These are phyloP conservation scores for Pteria penguin DNA, from an alignment of 2,888 invertebrate species.

Conservation along the genomic window DNA sequence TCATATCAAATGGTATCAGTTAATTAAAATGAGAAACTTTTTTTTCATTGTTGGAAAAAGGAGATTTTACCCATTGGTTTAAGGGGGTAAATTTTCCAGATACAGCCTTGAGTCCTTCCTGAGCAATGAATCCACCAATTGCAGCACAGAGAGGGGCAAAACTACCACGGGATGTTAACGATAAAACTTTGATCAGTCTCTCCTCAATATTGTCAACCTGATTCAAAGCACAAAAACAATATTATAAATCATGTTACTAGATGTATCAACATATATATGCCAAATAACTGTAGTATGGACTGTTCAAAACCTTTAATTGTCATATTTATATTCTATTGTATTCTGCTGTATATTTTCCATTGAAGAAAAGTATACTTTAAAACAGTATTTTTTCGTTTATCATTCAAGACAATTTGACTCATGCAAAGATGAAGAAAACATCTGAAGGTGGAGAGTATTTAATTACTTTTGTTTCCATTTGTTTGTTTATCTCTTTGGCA, in stretches of 20 bases:
- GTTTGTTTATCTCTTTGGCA: conserved; percentile 52
- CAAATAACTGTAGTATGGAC: not conserved
- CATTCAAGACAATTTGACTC: too few relatives aligned
- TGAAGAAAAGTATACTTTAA: too few relatives aligned
- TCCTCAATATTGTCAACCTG: conserved; percentile 51
- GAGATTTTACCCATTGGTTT: conserved; percentile 77
- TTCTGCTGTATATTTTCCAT: too few relatives aligned
- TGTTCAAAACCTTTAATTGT: not conserved
- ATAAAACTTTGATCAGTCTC: conserved; percentile 61
- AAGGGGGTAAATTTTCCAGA: conserved; percentile 81
- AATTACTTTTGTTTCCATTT: conserved; percentile 49
- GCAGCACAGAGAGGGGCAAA: conserved; percentile 78
- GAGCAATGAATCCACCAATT: conserved; percentile 80
- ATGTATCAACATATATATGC: not conserved
- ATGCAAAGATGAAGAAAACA: too few relatives aligned
- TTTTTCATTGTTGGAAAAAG: too few relatives aligned
- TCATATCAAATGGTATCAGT: too few relatives aligned
- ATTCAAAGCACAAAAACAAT: too few relatives aligned
- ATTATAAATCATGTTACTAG: not conserved
- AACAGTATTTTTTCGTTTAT: too few relatives aligned
- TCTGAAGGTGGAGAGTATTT: too few relatives aligned
- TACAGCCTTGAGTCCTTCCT: conserved; percentile 80
- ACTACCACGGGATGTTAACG: conserved; percentile 72
- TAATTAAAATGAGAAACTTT: too few relatives aligned
- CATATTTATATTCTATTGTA: too few relatives aligned